Evolutionary conservation across 2,797 vertebrate species (phyloP).

Genomic region (Petrocephalus schoutedeni): DNA sequence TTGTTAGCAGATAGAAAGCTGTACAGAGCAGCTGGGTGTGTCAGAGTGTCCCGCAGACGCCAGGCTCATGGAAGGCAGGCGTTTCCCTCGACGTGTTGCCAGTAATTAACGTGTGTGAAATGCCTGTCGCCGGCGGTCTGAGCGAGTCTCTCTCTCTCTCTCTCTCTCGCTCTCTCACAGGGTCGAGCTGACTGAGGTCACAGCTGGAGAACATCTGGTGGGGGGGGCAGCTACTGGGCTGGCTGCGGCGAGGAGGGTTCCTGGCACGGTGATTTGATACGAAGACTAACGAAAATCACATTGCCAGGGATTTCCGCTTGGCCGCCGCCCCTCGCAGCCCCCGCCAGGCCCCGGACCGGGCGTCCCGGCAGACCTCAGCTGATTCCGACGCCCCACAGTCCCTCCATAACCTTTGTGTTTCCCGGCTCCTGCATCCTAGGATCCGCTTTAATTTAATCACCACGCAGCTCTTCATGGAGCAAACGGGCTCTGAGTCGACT

Average conservation of each 20-base stretch:
- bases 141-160: not conserved
- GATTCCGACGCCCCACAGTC: not conserved
- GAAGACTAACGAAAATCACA: conserved; percentile 29
- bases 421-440: not conserved
- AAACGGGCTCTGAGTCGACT: not conserved
- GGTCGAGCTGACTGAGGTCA: not conserved
- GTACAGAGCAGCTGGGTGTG: not conserved
- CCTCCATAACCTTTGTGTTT: not conserved
- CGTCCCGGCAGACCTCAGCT: not conserved
- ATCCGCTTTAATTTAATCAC: not conserved
- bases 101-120: not conserved
- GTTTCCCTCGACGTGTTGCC: not conserved
- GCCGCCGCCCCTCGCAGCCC: not conserved
- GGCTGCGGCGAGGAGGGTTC: conserved; percentile 26
- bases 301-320: conserved; percentile 34
- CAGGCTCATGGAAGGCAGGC: not conserved
- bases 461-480: not conserved
- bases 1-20: conserved; percentile 2
- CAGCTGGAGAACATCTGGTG: conserved; percentile 17
- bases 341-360: not conserved
- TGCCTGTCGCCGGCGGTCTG: not conserved
- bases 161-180: not conserved
- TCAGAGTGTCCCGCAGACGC: not conserved
- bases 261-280: conserved; percentile 32
- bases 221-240: not conserved